A percentile compares a stretch with the other conserved stretches of the same genome.
These are phyloP conservation scores for Alligator mississippiensis DNA, from an alignment of 2,113 vertebrate genomes.

Conservation along the genomic window DNA sequence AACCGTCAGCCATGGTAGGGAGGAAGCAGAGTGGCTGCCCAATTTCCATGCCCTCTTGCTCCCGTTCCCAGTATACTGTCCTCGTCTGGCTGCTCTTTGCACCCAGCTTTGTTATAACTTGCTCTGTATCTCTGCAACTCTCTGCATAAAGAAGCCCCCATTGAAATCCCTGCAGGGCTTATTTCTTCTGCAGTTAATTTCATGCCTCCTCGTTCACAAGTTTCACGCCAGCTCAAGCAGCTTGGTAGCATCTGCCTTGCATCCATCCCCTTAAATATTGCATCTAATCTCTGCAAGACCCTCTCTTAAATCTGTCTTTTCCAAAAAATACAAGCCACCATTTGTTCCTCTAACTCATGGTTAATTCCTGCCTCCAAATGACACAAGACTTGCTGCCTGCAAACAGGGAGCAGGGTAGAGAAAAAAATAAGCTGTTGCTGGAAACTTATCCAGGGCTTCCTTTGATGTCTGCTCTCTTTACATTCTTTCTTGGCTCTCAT, in stretches of 20 bases:
- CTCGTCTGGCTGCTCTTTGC: background rate
- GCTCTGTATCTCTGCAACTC: background rate
- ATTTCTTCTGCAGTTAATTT: constrained; percentile 18
- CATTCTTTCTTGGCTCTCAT: background rate
- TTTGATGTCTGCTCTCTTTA: background rate
- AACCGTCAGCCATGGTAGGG: background rate
- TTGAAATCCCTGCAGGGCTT: constrained; percentile 3
- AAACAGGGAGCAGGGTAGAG: background rate
- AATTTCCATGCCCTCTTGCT: background rate
- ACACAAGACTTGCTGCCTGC: background rate
- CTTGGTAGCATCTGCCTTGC: background rate
- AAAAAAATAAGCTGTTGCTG: background rate
- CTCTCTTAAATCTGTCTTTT: background rate
- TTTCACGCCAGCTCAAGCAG: constrained; percentile 13
- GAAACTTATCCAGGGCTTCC: background rate
- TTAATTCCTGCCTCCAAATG: background rate
- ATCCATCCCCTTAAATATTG: background rate
- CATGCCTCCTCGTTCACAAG: background rate
- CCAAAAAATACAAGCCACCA: background rate
- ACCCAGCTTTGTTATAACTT: constrained; percentile 1
- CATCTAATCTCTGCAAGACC: background rate
- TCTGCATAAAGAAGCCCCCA: background rate
- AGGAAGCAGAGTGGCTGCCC: background rate
- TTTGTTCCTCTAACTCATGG: background rate
- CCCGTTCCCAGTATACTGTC: background rate